These are phyloP conservation scores for Arbacia lixula DNA, from an alignment of 53 echinoderm and acorn worm species.

Conservation along the genomic window DNA sequence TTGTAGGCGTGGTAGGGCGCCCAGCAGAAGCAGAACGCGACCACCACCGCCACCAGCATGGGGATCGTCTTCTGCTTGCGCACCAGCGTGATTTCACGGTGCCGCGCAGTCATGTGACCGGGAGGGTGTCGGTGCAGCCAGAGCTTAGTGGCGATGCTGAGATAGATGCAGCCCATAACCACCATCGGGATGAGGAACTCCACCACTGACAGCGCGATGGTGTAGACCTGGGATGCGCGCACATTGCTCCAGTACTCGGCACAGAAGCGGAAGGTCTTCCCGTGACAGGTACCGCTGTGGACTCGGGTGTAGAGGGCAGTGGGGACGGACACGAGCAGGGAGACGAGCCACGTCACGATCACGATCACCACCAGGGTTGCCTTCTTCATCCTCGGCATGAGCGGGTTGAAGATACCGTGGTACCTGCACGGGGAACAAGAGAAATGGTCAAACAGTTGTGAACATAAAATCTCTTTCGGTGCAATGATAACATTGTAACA, in stretches of 20 bases:
- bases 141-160: constrained; percentile 84
- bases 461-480: too few relatives aligned
- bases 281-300: constrained; percentile 39
- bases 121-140: constrained; percentile 93
- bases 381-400: constrained; percentile 94
- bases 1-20: constrained; percentile 86
- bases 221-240: constrained; percentile 65
- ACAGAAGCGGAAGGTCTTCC: constrained; percentile 54
- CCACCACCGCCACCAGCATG: constrained; percentile 93
- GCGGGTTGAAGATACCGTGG: constrained; percentile 92
- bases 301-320: constrained; percentile 68
- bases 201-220: constrained; percentile 65
- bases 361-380: constrained; percentile 75
- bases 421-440: constrained; percentile 66
- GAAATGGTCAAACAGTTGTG: too few relatives aligned
- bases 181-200: constrained; percentile 86
- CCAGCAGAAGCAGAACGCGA: constrained; percentile 95
- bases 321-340: constrained; percentile 71
- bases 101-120: constrained; percentile 87
- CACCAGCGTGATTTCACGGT: constrained; percentile 90
- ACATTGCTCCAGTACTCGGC: constrained; percentile 69
- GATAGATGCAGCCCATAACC: constrained; percentile 84
- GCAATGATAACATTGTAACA: too few relatives aligned
- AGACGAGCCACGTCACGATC: constrained; percentile 72
- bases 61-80: constrained; percentile 98